Conservation (phyloP, 53 echinoderm and acorn worm genomes). For the Antedon mediterranea region DNA sequence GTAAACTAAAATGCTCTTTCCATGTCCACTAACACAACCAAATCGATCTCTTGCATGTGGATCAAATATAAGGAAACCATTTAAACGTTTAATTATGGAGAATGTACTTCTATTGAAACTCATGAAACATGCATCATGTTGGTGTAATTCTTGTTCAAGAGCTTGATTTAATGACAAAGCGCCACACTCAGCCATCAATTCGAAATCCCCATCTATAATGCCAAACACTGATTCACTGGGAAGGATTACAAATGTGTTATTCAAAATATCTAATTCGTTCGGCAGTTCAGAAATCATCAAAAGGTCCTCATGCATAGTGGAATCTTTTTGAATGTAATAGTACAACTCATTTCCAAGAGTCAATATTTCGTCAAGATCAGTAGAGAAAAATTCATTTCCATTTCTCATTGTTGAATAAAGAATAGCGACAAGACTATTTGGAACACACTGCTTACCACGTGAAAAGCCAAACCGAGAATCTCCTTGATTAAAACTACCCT, state of each 20-base stretch:
- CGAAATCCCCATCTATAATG: not conserved
- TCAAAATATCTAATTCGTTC: not conserved
- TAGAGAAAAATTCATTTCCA: not conserved
- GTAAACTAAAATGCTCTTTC: slow-evolving; percentile 1
- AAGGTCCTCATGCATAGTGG: not conserved
- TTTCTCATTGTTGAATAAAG: not conserved
- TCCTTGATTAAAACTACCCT: slow-evolving; percentile 9
- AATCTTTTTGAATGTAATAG: not conserved
- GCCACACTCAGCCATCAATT: not conserved
- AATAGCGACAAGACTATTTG: not conserved
- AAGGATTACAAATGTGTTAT: not conserved
- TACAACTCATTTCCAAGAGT: slow-evolving; percentile 11
- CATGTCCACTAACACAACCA: slow-evolving; percentile 6
- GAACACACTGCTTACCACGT: not conserved
- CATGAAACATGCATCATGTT: slow-evolving; percentile 11
- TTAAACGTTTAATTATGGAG: not conserved
- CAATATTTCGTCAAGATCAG: slow-evolving; percentile 11
- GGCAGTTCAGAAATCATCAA: slow-evolving; percentile 15
- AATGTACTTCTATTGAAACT: slow-evolving; percentile 7
- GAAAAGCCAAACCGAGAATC: not conserved
- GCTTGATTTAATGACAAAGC: slow-evolving; percentile 2
- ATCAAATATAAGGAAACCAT: not conserved
- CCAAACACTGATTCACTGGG: not conserved
- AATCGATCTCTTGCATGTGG: not conserved
- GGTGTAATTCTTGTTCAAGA: slow-evolving; percentile 1